Evolutionary conservation across 2,113 vertebrate genomes (phyloP).

Genomic region (Tenrec ecaudatus): DNA sequence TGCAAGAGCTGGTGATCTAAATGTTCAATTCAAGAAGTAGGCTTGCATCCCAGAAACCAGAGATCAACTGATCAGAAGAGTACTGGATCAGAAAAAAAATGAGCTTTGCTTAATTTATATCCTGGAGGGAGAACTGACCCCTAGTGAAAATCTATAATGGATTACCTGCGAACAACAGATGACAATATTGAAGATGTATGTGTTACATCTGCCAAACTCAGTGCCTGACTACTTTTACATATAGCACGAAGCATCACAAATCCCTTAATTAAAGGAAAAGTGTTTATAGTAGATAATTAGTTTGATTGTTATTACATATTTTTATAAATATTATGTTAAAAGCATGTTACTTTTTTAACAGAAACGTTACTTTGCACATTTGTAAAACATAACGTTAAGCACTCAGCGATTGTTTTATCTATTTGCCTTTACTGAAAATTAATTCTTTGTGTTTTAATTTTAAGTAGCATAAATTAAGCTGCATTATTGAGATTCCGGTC

Average conservation of each 20-base stretch:
- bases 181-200: neutral
- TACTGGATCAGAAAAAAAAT: neutral
- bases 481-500: conserved; percentile 27
- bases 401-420: neutral
- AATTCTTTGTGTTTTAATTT: conserved; percentile 14
- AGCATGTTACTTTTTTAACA: neutral
- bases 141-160: neutral
- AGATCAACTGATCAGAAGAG: neutral
- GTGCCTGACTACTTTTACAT: neutral
- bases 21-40: neutral
- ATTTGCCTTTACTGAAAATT: conserved; percentile 2
- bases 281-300: neutral
- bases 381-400: neutral
- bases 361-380: conserved; percentile 6
- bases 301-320: neutral
- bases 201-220: neutral
- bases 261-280: neutral
- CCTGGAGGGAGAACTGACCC: neutral
- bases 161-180: neutral
- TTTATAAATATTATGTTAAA: neutral
- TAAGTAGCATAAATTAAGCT: neutral
- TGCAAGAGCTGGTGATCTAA: neutral
- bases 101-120: neutral
- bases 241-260: neutral
- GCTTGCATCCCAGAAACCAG: neutral